A percentile compares a stretch with the other conserved stretches of the same genome.
These are phyloP conservation scores for Halcyon smyrnensis DNA, from an alignment of 2,797 vertebrate species.

Conservation along the genomic window DNA sequence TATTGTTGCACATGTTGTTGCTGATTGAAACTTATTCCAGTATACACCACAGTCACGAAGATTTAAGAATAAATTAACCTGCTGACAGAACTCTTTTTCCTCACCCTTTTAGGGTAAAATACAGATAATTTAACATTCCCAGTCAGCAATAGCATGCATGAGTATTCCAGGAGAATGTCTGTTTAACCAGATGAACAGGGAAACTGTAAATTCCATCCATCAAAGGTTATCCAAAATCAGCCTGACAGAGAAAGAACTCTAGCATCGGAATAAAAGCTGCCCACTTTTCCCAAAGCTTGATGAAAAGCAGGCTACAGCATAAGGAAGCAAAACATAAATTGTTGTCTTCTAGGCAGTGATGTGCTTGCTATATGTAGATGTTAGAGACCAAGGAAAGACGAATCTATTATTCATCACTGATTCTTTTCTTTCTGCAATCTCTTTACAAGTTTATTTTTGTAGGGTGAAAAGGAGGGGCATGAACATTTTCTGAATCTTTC, in stretches of 20 bases:
- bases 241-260: not conserved
- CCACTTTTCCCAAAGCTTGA: not conserved
- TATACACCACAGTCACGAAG: not conserved
- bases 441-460: constrained; percentile 4
- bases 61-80: not conserved
- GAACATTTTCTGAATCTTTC: not conserved
- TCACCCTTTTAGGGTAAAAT: not conserved
- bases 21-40: not conserved
- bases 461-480: not conserved
- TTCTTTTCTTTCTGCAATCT: constrained; percentile 11
- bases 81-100: not conserved
- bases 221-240: not conserved
- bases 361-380: not conserved
- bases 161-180: not conserved
- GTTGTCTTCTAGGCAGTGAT: not conserved
- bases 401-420: constrained; percentile 51
- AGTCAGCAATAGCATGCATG: not conserved
- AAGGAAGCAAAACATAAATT: not conserved
- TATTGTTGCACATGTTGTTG: not conserved
- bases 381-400: not conserved
- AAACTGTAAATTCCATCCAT: not conserved
- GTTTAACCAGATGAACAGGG: not conserved
- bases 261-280: not conserved
- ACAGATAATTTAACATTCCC: not conserved
- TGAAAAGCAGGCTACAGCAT: not conserved